These are phyloP conservation scores for Lutjanus campechanus DNA, from an alignment of 2,797 vertebrate genomes.

Conservation along the genomic window DNA sequence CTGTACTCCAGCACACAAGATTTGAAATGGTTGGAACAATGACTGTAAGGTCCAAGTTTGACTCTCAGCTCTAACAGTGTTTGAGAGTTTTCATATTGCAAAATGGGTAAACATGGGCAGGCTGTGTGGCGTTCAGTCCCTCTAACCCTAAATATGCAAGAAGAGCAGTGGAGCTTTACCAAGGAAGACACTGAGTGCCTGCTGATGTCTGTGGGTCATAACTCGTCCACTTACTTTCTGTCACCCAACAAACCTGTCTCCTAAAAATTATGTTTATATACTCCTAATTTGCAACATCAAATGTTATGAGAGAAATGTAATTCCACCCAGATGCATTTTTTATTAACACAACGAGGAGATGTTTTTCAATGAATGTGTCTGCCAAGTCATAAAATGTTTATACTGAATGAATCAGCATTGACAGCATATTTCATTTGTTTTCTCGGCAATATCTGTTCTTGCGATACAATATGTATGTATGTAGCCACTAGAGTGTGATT, in stretches of 20 bases:
- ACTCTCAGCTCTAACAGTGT: background rate
- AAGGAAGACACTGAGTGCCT: background rate
- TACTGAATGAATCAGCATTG: background rate
- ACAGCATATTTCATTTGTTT: background rate
- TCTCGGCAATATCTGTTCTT: background rate
- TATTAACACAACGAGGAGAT: background rate
- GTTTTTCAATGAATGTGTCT: background rate
- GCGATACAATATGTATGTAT: background rate
- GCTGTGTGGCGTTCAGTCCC: background rate
- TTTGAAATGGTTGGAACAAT: constrained; percentile 33
- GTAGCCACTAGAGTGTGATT: background rate
- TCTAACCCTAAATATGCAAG: too few species aligned
- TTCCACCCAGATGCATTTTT: background rate
- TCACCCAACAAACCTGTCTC: background rate
- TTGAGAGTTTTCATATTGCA: background rate
- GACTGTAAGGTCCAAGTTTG: constrained; percentile 1
- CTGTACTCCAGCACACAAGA: background rate
- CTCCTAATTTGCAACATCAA: background rate
- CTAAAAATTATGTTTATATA: background rate
- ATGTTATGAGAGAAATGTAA: background rate
- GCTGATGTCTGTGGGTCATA: background rate
- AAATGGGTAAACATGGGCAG: background rate
- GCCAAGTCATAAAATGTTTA: background rate
- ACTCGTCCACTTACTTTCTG: background rate
- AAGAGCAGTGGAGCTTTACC: background rate